phyloP scores from a whole-genome alignment of 1,140 invertebrate genomes.

The Drosophila punjabiensis region DNA sequence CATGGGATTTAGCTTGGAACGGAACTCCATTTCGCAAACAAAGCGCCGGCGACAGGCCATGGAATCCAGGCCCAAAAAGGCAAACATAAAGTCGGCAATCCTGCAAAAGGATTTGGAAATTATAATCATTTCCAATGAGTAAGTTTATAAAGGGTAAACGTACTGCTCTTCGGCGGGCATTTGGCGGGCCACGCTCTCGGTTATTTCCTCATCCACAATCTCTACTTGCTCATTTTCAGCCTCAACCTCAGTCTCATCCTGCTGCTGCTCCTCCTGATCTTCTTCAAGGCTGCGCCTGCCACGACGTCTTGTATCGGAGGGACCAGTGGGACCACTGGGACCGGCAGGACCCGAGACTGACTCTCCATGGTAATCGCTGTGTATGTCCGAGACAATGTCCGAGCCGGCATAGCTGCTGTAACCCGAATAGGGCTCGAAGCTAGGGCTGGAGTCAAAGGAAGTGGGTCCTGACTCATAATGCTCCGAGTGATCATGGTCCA shows the following conservation, averaged over 20 bases:
- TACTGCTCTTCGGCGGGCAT: constrained; percentile 76
- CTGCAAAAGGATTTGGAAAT: constrained; percentile 11
- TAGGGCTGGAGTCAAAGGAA: constrained; percentile 61
- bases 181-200: constrained; percentile 64
- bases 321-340: constrained; percentile 43
- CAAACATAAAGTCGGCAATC: constrained; percentile 80
- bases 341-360: constrained; percentile 28
- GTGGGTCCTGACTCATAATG: constrained; percentile 54
- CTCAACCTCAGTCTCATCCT: constrained; percentile 16
- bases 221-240: constrained; percentile 51
- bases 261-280: not conserved
- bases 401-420: constrained; percentile 70
- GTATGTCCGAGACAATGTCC: constrained; percentile 65
- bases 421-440: constrained; percentile 78
- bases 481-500: constrained; percentile 56
- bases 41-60: constrained; percentile 80
- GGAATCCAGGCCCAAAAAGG: constrained; percentile 78
- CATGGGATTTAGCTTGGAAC: constrained; percentile 73
- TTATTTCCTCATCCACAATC: constrained; percentile 69
- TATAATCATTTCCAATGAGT: not conserved
- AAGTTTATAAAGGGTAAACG: not conserved
- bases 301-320: constrained; percentile 43
- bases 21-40: constrained; percentile 84
- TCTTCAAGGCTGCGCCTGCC: constrained; percentile 50
- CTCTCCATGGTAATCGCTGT: constrained; percentile 43